Percentiles rank a stretch among this genome's conserved stretches.
Conservation (phyloP, 2,113 vertebrate species). For the Lota lota region DNA sequence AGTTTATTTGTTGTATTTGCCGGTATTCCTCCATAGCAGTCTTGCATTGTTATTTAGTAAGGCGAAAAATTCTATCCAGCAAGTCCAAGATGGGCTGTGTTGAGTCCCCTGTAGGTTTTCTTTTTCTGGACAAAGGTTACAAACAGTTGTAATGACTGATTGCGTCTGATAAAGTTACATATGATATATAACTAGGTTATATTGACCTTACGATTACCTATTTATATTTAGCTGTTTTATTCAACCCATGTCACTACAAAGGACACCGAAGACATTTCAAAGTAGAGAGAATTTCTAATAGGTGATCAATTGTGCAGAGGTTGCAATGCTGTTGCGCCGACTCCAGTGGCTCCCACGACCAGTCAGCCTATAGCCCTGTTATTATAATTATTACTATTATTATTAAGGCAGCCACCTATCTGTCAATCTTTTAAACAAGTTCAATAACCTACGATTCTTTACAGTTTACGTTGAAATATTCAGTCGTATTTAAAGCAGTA, state of each 20-base stretch:
- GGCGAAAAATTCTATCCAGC: background rate
- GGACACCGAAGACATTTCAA: no score
- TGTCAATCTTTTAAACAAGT: background rate
- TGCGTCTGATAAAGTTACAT: slow-evolving; percentile 1
- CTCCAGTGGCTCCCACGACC: background rate
- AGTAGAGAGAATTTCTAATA: no score
- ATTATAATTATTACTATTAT: background rate
- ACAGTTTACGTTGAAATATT: background rate
- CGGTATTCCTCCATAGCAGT: background rate
- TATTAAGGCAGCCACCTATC: background rate
- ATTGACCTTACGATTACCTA: background rate
- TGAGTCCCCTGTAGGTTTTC: no score
- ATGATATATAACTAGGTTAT: no score
- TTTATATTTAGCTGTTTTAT: no score
- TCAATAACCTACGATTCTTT: background rate
- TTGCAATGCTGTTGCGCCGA: slow-evolving; percentile 1
- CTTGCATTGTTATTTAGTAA: slow-evolving; percentile 22
- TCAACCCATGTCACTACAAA: no score
- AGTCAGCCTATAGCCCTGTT: no score
- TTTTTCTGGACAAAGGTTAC: background rate
- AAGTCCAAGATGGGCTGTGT: background rate
- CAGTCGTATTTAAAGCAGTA: no score
- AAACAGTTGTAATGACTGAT: background rate
- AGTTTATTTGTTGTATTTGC: no score
- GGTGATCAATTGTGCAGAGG: background rate